Base-by-base conservation (phyloP, 1,140 invertebrate genomes). In the Gonatopus flavifemur region DNA sequence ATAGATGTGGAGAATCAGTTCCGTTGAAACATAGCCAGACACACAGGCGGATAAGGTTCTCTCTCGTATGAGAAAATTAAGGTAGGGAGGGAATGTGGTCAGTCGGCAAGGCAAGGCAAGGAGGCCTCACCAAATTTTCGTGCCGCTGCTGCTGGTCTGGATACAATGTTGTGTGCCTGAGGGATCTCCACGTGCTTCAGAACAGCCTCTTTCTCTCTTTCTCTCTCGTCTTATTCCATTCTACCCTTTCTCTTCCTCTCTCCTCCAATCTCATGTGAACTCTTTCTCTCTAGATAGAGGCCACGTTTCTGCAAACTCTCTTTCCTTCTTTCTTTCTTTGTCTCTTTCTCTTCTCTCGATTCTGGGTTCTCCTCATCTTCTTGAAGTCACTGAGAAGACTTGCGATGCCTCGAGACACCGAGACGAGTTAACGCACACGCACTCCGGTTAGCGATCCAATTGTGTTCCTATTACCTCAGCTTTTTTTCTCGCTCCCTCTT, bases 1-100 rank as follows among this genome's bases (percentile, higher is more conserved):
- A 60, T 61, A 55, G 53, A 57, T n/a, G n/a, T n/a, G n/a, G n/a
- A n/a, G n/a, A n/a, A n/a, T n/a, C n/a, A n/a, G n/a, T n/a, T n/a
- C n/a, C n/a, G n/a, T n/a, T 40, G 59, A 22, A 47, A 41, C 59
- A 52, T 25, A 32, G 30, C 46, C 59, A 62, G 61, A 62, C 49
- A 48, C 35, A 47, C 55, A 43, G 43, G 60, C 51, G 59, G 57
- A 62, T 65, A 66, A 64, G 57, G 60, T 65, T 66, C 64, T n/a
- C n/a, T n/a, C n/a, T 61, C 52, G 49, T 55, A 57, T 52, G 61
- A 56, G 50, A 49, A 64, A 64, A 62, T 62, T 33, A 37, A 55
- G 54, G 70, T 62, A 67, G 73, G 71, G 69, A 69, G 67, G 62
- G 73, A 74, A 76, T 74, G 73, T 61, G 71, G 73, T 73, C 66